Percentiles rank a stretch among this genome's conserved stretches.
Conservation (phyloP, 2,888 invertebrate species). For the Tachystola acroxantha region DNA sequence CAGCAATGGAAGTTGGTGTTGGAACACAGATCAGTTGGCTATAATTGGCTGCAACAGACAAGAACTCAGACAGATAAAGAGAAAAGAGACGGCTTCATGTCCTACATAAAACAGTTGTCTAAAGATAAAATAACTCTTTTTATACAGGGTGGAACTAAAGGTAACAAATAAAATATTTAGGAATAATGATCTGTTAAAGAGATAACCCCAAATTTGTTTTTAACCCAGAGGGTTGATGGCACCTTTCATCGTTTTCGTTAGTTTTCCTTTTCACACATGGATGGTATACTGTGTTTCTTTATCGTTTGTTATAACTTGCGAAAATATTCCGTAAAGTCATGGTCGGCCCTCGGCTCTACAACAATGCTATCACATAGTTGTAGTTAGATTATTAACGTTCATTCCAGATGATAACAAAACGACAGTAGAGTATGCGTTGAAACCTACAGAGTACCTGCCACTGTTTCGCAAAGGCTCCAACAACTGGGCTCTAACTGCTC, state of each 20-base stretch:
- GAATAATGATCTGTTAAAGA: too few relatives aligned
- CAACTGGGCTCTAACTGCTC: constrained; percentile 67
- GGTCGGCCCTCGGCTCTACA: too few relatives aligned
- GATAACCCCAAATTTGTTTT: too few relatives aligned
- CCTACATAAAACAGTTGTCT: constrained; percentile 67
- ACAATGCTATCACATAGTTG: too few relatives aligned
- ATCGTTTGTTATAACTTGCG: too few relatives aligned
- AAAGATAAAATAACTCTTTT: constrained; percentile 71
- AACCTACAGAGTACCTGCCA: constrained; percentile 63
- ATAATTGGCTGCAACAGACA: constrained; percentile 80
- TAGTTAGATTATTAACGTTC: too few relatives aligned
- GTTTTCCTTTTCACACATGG: too few relatives aligned
- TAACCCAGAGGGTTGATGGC: too few relatives aligned
- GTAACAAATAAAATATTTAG: too few relatives aligned
- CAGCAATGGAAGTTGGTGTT: constrained; percentile 90
- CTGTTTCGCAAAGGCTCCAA: constrained; percentile 60
- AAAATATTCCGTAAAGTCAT: too few relatives aligned
- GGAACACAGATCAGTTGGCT: constrained; percentile 86
- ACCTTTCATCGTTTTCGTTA: too few relatives aligned
- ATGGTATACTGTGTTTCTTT: too few relatives aligned
- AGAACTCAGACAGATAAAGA: constrained; percentile 58
- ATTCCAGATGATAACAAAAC: constrained; percentile 55
- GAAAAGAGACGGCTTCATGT: constrained; percentile 68
- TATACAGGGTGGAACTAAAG: constrained; percentile 65
- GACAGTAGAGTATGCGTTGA: constrained; percentile 61